Evolutionary conservation across 1,140 invertebrate species (phyloP), one percentile per base, ranked within the genome.

Genomic region (Microplitis mediator): DNA sequence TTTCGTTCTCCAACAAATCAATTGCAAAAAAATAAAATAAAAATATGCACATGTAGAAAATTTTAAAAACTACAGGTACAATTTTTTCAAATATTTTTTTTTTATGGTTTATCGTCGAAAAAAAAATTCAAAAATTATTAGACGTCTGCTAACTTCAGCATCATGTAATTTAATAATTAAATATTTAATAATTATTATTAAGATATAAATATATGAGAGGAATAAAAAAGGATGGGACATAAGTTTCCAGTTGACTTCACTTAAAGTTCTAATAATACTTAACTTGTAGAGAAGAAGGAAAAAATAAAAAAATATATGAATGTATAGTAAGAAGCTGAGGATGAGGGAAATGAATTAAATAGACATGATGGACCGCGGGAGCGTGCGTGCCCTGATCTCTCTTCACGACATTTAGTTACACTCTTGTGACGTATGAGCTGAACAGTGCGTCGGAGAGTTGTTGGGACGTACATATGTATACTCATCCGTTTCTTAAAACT

Each of bases 371-470:
- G 83, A 85, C 80, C 78, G 82, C 75, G 73, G 66, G 77, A 76
- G 79, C 78, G 78, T 84, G 82, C 76, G 73, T 45, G 76, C 73
- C 78, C 77, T 77, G 79, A 82, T 84, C 82, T 82, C 79, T 84
- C 79, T 75, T 79, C 80, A 76, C 76, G 69, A 67, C 81, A 77
- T 81, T 82, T 73, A 76, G 72, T 81, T 76, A 77, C 65, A 67
- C 39, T 52, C 50, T 67, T 1, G 39, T 67, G 50, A 67, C 65
- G 45, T 67, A 67, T 67, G 62, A 50, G 56, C 16, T 58, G 39
- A 6, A 45, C 39, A 45, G 39, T 45, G 65, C 51, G 39, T 51
- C 14, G 51, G 35, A 62, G 32, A 62, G 16, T 23, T 60, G 31
- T 60, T 23, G 56, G 32, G 9, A 60, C 31, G 32, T 14, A 8